Conservation (phyloP, 2,888 invertebrate species). For the Neoaliturus tenellus region DNA sequence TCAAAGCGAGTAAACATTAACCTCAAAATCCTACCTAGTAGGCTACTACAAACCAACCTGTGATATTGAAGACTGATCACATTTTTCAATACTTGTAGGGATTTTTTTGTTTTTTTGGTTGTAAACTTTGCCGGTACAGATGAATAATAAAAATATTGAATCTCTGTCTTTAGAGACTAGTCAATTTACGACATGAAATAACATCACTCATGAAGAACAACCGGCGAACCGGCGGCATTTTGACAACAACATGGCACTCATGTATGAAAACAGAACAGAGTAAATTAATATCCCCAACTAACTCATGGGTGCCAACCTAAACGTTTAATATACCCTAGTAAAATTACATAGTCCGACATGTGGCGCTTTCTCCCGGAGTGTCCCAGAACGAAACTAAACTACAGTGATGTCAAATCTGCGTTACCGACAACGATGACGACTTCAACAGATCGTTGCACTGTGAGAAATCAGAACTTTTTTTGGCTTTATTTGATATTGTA, state of each 20-base stretch:
- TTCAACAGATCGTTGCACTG: too few species aligned
- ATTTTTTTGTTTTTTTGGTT: too few species aligned
- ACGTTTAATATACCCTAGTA: not conserved
- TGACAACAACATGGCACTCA: slow-evolving; percentile 6
- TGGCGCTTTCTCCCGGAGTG: not conserved
- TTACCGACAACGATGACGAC: too few species aligned
- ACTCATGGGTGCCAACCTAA: not conserved
- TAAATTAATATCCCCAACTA: not conserved
- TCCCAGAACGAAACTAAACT: not conserved
- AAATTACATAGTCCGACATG: not conserved
- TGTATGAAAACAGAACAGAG: not conserved
- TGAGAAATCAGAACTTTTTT: too few species aligned
- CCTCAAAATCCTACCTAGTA: not conserved
- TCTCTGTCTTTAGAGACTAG: too few species aligned
- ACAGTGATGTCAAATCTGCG: not conserved
- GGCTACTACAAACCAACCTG: not conserved
- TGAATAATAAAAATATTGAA: too few species aligned
- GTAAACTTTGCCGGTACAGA: too few species aligned
- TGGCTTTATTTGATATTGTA: too few species aligned
- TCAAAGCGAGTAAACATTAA: too few species aligned
- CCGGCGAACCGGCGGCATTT: not conserved
- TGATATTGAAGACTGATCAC: not conserved
- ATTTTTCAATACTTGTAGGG: not conserved
- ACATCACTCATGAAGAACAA: too few species aligned
- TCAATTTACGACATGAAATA: too few species aligned